Conservation (phyloP, 1,140 invertebrate genomes). For the Glossosoma conforme region DNA sequence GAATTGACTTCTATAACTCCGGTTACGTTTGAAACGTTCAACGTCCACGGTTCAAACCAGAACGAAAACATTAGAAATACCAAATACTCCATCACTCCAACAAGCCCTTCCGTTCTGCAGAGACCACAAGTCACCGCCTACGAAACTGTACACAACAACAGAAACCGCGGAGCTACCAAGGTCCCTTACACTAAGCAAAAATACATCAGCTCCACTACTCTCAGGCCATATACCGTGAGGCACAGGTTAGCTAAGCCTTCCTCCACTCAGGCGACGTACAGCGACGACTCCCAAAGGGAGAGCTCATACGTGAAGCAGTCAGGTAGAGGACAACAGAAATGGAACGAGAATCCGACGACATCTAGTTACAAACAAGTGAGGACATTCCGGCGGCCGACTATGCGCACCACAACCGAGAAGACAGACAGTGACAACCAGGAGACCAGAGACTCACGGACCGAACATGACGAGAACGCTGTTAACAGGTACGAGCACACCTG, state of each 20-base stretch:
- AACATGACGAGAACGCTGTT: conserved; percentile 45
- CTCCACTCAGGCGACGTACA: conserved; percentile 31
- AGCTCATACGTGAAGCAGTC: conserved; percentile 24
- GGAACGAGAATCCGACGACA: conserved; percentile 38
- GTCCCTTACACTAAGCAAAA: conserved; percentile 34
- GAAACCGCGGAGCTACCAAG: conserved; percentile 31
- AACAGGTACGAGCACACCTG: too few species aligned
- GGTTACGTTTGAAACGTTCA: too few species aligned
- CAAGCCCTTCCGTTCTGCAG: conserved; percentile 15
- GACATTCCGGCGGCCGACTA: conserved; percentile 34
- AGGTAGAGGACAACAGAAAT: conserved; percentile 32
- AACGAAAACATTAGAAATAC: too few species aligned
- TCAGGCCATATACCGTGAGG: conserved; percentile 48
- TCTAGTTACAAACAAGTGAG: conserved; percentile 35
- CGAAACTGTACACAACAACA: conserved; percentile 36
- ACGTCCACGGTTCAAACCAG: too few species aligned
- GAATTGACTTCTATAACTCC: too few species aligned
- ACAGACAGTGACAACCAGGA: conserved; percentile 43
- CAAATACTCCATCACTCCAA: background rate
- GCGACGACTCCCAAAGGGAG: conserved; percentile 18
- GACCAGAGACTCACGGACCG: conserved; percentile 45
- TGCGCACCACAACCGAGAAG: conserved; percentile 30
- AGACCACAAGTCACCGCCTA: conserved; percentile 41
- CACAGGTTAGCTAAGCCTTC: conserved; percentile 47
- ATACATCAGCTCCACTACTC: conserved; percentile 48